Conservation (phyloP, 1,140 invertebrate species). For the Oscheius sp. region DNA sequence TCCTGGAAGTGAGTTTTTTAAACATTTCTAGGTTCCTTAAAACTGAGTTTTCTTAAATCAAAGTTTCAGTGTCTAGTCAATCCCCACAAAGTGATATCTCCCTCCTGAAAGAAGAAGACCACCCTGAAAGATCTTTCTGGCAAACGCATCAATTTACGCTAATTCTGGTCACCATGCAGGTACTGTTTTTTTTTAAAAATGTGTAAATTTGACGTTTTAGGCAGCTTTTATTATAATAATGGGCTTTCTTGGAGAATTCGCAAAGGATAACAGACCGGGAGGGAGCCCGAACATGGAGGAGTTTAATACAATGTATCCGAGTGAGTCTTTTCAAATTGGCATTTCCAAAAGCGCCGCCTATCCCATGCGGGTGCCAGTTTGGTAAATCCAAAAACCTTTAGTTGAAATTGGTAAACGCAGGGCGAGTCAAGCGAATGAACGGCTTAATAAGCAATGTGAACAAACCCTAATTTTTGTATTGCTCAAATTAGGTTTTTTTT, state of each 20-base stretch:
- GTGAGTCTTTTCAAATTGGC: not conserved
- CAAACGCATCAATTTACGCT: constrained; percentile 8
- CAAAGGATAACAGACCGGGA: not conserved
- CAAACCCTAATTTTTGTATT: too few species aligned
- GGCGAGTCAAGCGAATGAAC: too few species aligned
- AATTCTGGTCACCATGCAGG: not conserved
- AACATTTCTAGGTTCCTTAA: too few species aligned
- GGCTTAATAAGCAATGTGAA: too few species aligned
- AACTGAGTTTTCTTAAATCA: too few species aligned
- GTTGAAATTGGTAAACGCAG: too few species aligned
- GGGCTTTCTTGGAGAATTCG: not conserved
- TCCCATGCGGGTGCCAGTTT: not conserved
- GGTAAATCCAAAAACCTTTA: not conserved
- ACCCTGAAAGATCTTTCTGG: not conserved
- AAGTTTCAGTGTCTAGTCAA: too few species aligned
- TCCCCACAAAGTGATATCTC: too few species aligned
- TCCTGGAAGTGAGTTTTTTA: too few species aligned
- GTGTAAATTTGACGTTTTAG: not conserved
- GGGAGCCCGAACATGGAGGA: not conserved
- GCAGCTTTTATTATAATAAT: not conserved
- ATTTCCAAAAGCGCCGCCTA: not conserved
- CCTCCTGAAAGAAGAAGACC: too few species aligned
- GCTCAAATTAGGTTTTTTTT: too few species aligned
- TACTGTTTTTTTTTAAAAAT: not conserved
- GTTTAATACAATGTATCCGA: not conserved